Conservation (phyloP, 2,113 vertebrate genomes). For the Apodemus speciosus region DNA sequence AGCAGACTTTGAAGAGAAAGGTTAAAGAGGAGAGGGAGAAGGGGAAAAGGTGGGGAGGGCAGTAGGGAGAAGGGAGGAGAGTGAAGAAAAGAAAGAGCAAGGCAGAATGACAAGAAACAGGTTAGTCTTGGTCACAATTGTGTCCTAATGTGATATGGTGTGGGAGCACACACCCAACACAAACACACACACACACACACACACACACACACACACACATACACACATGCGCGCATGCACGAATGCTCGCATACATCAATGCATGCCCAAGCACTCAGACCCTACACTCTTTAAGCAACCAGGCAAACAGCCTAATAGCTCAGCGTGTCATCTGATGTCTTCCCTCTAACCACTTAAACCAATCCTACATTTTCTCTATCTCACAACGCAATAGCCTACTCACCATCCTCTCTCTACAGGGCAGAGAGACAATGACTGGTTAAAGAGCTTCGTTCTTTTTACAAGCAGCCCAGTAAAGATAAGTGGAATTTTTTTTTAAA, state of each 20-base stretch:
- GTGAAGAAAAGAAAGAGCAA: neutral
- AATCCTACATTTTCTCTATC: conserved; percentile 11
- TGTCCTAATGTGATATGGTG: neutral
- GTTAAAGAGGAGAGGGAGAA: conserved; percentile 17
- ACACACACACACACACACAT: neutral
- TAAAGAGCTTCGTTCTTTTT: conserved; percentile 63
- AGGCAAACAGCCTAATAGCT: conserved; percentile 15
- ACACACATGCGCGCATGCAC: no score
- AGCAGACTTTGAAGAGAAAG: conserved; percentile 49
- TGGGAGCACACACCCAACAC: neutral
- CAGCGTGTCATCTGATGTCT: neutral
- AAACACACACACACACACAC: neutral
- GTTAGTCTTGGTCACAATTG: neutral
- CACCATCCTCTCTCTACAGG: conserved; percentile 47
- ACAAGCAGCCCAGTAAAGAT: conserved; percentile 73
- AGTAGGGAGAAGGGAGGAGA: neutral
- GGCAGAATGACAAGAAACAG: neutral
- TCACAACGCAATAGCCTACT: conserved; percentile 47
- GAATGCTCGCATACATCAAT: no score
- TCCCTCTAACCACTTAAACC: neutral
- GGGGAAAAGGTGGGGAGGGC: neutral
- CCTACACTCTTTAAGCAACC: neutral
- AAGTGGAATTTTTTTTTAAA: conserved; percentile 63
- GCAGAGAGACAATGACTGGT: conserved; percentile 15
- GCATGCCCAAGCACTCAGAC: neutral